phyloP scores from a whole-genome alignment of 2,113 vertebrate genomes.

The Dicrurus megarhynchus region DNA sequence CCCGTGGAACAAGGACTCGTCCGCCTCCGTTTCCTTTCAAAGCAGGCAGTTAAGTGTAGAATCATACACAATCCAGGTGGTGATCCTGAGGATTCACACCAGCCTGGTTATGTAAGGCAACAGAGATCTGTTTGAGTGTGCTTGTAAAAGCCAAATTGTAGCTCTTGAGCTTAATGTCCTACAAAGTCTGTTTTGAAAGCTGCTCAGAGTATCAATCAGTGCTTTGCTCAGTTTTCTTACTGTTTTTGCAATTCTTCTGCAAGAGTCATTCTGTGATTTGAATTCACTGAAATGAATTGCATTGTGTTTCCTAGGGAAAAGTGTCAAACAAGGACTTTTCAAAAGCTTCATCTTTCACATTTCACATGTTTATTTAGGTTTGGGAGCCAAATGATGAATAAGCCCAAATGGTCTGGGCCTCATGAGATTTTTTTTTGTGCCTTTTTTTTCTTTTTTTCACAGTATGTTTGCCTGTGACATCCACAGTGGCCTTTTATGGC shows the following conservation, averaged over 20 bases:
- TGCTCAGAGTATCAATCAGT: neutral
- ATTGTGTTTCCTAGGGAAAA: neutral
- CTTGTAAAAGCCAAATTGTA: neutral
- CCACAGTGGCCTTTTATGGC: neutral
- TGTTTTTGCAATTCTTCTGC: neutral
- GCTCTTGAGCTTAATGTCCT: neutral
- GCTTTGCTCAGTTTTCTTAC: neutral
- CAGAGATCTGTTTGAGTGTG: neutral
- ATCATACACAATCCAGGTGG: neutral
- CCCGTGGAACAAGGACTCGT: neutral
- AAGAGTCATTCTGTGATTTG: neutral
- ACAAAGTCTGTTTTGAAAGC: neutral
- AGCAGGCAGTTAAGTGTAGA: neutral
- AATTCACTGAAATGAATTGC: neutral
- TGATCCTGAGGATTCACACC: neutral
- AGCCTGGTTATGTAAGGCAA: neutral
- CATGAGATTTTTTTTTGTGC: neutral
- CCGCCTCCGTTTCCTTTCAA: neutral
- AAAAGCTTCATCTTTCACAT: neutral
- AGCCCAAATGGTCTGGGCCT: neutral
- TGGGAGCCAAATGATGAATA: neutral
- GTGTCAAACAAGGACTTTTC: neutral
- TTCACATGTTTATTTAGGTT: neutral
- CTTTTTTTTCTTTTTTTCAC: neutral
- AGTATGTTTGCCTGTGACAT: neutral